These are phyloP conservation scores for Xestia sexstrigata DNA, from an alignment of 2,888 invertebrate genomes.

Conservation along the genomic window DNA sequence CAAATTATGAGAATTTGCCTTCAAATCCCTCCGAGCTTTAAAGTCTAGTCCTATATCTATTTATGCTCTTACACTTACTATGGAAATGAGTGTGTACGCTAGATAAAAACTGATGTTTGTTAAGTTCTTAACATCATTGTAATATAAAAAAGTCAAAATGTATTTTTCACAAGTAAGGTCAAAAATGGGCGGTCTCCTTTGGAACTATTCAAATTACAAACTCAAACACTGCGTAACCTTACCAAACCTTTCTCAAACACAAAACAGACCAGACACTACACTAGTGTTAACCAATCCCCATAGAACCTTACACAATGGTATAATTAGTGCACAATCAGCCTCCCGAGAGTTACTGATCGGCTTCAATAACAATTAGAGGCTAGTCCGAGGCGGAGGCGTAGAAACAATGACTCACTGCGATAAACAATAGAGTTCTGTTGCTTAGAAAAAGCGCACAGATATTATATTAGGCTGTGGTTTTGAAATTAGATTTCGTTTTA, in stretches of 20 bases:
- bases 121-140: too few species aligned
- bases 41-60: too few species aligned
- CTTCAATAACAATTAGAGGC: conserved; percentile 77
- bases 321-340: conserved; percentile 75
- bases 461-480: conserved; percentile 39
- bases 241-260: background rate
- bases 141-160: background rate
- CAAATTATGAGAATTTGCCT: too few species aligned
- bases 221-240: background rate
- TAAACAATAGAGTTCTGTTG: conserved; percentile 64
- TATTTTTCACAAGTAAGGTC: background rate
- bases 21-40: too few species aligned
- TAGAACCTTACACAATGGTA: conserved; percentile 64
- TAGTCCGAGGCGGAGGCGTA: conserved; percentile 47
- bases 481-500: conserved; percentile 23
- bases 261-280: background rate
- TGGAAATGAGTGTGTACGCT: too few species aligned
- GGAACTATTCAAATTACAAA: background rate
- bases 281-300: conserved; percentile 32
- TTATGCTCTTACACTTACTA: too few species aligned
- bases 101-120: too few species aligned
- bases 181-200: background rate
- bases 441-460: conserved; percentile 60
- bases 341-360: conserved; percentile 70
- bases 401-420: conserved; percentile 67